phyloP scores from a whole-genome alignment of 2,797 vertebrate species.

The Phalanger gymnotis region DNA sequence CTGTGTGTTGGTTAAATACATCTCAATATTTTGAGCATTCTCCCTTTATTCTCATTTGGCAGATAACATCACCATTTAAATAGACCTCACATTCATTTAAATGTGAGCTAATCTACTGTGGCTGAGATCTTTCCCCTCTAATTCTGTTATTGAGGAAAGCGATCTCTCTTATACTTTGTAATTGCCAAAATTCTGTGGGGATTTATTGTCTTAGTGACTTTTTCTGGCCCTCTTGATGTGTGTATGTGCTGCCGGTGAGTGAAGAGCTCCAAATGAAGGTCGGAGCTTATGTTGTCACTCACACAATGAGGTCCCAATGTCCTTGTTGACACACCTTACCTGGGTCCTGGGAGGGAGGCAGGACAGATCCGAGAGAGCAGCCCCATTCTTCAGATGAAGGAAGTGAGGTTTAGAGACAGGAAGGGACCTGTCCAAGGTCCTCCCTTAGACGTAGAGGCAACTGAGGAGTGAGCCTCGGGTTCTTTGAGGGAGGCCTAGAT shows the following conservation, averaged over 20 bases:
- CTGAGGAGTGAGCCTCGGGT: neutral
- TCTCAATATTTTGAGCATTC: accelerated
- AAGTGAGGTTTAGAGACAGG: neutral
- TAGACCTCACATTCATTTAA: neutral
- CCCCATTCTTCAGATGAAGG: neutral
- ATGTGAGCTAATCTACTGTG: neutral
- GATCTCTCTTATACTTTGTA: neutral
- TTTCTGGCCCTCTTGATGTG: neutral
- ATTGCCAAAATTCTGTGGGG: neutral
- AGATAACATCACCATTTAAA: accelerated
- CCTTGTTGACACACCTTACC: neutral
- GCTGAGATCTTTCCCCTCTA: neutral
- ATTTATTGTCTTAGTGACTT: neutral
- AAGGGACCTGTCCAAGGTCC: neutral
- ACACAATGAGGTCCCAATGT: neutral
- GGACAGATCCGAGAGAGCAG: neutral
- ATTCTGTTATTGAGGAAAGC: neutral
- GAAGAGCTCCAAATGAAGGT: neutral
- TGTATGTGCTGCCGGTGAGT: neutral
- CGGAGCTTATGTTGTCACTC: neutral
- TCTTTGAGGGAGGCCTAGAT: neutral
- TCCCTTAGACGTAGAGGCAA: neutral
- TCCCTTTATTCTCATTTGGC: neutral
- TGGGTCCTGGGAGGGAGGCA: neutral
- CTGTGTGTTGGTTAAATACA: neutral